A percentile compares a stretch with the other conserved stretches of the same genome.
Conservation (phyloP, 2,113 vertebrate genomes). For the Ailuropoda melanoleuca region DNA sequence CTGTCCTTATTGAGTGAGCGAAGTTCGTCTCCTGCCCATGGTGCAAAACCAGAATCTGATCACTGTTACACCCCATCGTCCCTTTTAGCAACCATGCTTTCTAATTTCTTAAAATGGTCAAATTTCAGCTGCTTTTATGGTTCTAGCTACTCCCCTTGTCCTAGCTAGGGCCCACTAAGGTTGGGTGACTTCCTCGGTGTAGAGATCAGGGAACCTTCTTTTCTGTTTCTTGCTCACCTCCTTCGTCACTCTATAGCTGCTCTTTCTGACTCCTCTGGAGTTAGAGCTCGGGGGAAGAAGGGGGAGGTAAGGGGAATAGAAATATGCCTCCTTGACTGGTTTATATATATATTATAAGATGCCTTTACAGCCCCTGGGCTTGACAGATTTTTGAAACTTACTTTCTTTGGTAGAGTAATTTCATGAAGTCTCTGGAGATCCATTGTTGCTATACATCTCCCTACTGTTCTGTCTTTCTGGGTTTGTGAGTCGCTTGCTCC, state of each 20-base stretch:
- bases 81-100: not conserved
- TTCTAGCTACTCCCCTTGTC: not conserved
- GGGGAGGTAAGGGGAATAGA: not conserved
- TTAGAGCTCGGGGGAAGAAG: not conserved
- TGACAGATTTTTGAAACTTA: constrained; percentile 9
- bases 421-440: not conserved
- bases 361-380: not conserved
- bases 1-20: not conserved
- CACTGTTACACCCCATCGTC: not conserved
- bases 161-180: not conserved
- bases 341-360: not conserved
- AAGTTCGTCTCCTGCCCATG: not conserved
- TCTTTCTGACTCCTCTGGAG: not conserved
- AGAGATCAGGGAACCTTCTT: not conserved
- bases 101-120: not conserved
- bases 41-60: not conserved
- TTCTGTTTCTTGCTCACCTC: not conserved
- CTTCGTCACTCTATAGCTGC: not conserved
- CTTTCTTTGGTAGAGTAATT: not conserved
- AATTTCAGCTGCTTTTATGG: not conserved
- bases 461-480: not conserved
- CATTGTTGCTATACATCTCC: not conserved
- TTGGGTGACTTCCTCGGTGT: not conserved
- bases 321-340: not conserved
- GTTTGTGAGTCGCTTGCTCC: not conserved